These are phyloP conservation scores for Nansenia antarctica DNA, from an alignment of 2,113 vertebrate genomes.

Conservation along the genomic window DNA sequence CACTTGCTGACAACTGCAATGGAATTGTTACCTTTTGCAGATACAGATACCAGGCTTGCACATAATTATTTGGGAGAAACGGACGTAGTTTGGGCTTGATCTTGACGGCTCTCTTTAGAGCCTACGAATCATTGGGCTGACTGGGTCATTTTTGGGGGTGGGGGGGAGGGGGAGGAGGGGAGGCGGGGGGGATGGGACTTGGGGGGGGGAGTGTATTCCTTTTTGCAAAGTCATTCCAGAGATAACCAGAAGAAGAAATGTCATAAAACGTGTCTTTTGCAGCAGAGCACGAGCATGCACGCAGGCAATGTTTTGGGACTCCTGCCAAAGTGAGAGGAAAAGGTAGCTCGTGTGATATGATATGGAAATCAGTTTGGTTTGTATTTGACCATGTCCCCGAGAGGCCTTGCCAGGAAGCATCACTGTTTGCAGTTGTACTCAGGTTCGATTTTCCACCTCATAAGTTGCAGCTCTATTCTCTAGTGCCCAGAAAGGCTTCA, in stretches of 20 bases:
- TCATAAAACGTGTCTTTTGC: slow-evolving; percentile 1
- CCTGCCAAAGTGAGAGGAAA: slow-evolving; percentile 8
- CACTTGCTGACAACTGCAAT: slow-evolving; percentile 65
- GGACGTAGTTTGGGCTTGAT: slow-evolving; percentile 29
- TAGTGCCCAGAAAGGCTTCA: neutral
- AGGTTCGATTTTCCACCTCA: neutral
- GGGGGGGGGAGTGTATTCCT: slow-evolving; percentile 27
- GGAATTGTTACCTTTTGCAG: slow-evolving; percentile 64
- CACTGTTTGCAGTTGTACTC: slow-evolving; percentile 10
- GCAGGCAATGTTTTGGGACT: slow-evolving; percentile 2
- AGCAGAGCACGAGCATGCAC: slow-evolving; percentile 5
- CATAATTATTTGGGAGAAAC: slow-evolving; percentile 24
- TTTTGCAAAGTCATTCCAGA: slow-evolving; percentile 14
- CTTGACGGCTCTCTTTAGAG: slow-evolving; percentile 49
- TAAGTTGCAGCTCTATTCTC: neutral
- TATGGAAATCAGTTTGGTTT: neutral
- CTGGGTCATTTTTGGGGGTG: neutral
- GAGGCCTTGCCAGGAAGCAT: neutral
- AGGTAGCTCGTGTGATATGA: neutral
- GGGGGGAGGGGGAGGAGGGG: too few species aligned
- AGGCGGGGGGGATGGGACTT: too few species aligned
- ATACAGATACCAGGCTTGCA: slow-evolving; percentile 55
- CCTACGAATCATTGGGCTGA: slow-evolving; percentile 25
- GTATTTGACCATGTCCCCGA: neutral
- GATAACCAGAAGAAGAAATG: slow-evolving; percentile 2